Evolutionary conservation across 2,113 vertebrate genomes (phyloP).

Genomic region (Myotis davidii): DNA sequence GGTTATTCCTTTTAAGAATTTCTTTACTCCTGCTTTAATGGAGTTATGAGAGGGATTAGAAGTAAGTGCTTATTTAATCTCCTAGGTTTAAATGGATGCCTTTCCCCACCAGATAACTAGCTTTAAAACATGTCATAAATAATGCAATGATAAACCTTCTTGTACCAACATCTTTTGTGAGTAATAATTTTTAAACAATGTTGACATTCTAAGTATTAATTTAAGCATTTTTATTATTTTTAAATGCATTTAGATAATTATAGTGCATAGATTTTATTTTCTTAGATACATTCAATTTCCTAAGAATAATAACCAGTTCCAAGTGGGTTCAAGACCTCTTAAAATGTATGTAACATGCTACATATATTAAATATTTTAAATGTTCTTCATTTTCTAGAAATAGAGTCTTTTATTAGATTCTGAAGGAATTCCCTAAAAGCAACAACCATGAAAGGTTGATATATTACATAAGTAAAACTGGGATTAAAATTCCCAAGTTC

Average conservation of each 20-base stretch:
- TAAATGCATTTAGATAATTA: not conserved
- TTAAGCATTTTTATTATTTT: not conserved
- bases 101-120: not conserved
- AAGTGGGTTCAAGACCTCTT: not conserved
- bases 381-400: not conserved
- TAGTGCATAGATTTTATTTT: not conserved
- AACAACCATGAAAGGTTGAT: not conserved
- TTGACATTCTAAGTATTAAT: not conserved
- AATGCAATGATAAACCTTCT: not conserved
- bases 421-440: not conserved
- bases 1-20: not conserved
- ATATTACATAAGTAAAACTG: not conserved
- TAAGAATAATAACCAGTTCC: not conserved
- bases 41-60: not conserved
- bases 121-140: not conserved
- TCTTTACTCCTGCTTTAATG: not conserved
- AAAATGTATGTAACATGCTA: not conserved
- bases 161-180: not conserved
- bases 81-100: not conserved
- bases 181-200: not conserved
- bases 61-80: not conserved
- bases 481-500: not conserved
- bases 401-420: not conserved
- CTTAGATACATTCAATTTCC: not conserved
- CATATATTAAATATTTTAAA: constrained; percentile 19